phyloP scores from a whole-genome alignment of 2,113 vertebrate species.

The Silurus meridionalis region DNA sequence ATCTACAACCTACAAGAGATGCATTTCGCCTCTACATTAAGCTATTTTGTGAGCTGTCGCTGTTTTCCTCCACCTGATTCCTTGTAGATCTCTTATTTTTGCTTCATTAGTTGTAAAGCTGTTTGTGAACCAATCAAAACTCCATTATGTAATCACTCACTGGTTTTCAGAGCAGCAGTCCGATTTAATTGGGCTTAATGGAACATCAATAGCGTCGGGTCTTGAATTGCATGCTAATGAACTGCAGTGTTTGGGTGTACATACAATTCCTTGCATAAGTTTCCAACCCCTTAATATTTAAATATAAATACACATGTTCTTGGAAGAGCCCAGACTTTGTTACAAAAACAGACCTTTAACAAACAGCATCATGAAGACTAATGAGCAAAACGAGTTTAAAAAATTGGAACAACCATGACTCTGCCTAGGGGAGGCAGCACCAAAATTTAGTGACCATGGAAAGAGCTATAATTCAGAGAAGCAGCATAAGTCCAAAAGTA shows the following conservation, averaged over 20 bases:
- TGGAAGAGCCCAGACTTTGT: not conserved
- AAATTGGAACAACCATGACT: not conserved
- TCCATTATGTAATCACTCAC: not conserved
- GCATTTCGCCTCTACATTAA: not conserved
- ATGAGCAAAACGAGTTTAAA: not conserved
- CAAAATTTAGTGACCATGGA: not conserved
- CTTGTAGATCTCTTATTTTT: not conserved
- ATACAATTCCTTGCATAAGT: not conserved
- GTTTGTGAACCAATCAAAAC: slow-evolving; percentile 19
- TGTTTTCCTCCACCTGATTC: not conserved
- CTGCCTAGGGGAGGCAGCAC: not conserved
- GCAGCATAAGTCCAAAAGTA: not conserved
- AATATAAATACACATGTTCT: not conserved
- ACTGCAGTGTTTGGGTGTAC: not conserved
- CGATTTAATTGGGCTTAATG: not conserved
- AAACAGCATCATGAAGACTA: not conserved
- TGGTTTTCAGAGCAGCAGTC: not conserved
- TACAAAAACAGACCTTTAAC: not conserved
- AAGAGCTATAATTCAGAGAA: not conserved
- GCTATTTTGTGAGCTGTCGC: not conserved
- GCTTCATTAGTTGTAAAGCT: slow-evolving; percentile 18
- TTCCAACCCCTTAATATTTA: not conserved
- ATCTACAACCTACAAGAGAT: not conserved
- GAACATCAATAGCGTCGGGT: not conserved
- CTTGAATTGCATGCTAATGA: not conserved